phyloP scores from a whole-genome alignment of 2,797 vertebrate genomes.

The Euthynnus affinis region DNA sequence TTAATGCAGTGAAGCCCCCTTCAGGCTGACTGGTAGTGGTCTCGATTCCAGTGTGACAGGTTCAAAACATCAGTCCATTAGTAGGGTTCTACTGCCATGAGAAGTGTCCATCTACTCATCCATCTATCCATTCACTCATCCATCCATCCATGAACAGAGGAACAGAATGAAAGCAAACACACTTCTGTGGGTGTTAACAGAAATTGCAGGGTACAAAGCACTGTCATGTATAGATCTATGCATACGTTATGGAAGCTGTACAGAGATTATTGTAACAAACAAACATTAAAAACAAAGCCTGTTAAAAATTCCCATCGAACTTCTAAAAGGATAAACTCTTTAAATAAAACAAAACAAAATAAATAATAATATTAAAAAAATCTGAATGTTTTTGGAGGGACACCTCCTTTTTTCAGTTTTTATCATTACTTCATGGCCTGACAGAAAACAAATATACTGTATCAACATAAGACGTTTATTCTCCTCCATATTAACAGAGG shows the following conservation, averaged over 20 bases:
- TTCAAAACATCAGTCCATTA: conserved; percentile 41
- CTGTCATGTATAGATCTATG: conserved; percentile 69
- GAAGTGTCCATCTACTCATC: conserved; percentile 13
- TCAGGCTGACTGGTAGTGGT: conserved; percentile 48
- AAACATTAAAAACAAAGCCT: conserved; percentile 66
- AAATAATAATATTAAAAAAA: conserved; percentile 61
- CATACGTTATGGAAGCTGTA: conserved; percentile 84
- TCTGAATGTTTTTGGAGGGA: conserved; percentile 62
- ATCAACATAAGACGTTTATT: conserved; percentile 70
- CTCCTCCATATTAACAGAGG: conserved; percentile 68
- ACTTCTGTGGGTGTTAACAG: conserved; percentile 47
- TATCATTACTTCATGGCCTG: conserved; percentile 61
- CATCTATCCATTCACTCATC: conserved; percentile 16
- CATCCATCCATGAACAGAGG: conserved; percentile 34
- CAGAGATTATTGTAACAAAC: conserved; percentile 80
- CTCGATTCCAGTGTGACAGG: conserved; percentile 27
- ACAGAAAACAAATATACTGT: conserved; percentile 71
- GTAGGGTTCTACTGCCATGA: conserved; percentile 53
- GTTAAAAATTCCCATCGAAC: conserved; percentile 52
- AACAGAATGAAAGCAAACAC: conserved; percentile 58
- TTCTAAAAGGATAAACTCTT: conserved; percentile 66
- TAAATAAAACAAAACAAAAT: conserved; percentile 72
- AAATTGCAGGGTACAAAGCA: conserved; percentile 61
- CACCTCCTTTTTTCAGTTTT: conserved; percentile 63
- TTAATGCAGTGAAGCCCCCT: conserved; percentile 53